These are phyloP conservation scores for Myotis davidii DNA, from an alignment of 2,113 vertebrate genomes.

Conservation along the genomic window DNA sequence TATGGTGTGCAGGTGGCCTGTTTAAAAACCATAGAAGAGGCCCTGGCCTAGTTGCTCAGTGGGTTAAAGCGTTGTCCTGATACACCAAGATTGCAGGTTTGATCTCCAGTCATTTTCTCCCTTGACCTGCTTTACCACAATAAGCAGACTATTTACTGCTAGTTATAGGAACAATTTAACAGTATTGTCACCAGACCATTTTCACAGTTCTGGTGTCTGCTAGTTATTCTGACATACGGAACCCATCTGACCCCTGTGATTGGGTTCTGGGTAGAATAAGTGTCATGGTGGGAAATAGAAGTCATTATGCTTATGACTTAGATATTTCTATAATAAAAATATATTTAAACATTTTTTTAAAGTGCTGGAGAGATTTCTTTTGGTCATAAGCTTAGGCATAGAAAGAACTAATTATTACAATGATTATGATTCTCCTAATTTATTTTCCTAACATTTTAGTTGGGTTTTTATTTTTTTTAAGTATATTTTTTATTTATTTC, in stretches of 20 bases:
- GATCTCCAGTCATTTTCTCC: background rate
- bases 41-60: background rate
- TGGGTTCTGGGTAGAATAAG: background rate
- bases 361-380: background rate
- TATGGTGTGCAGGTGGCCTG: background rate
- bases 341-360: background rate
- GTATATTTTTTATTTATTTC: too few species aligned
- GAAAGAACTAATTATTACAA: background rate
- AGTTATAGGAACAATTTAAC: background rate
- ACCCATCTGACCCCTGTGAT: background rate
- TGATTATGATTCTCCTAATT: background rate
- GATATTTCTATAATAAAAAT: background rate
- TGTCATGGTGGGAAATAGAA: background rate
- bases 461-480: background rate
- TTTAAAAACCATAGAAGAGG: background rate
- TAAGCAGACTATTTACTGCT: background rate
- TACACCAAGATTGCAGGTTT: background rate
- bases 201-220: background rate
- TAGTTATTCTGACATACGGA: background rate
- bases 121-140: background rate
- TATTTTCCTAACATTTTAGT: constrained; percentile 7
- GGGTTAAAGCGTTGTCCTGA: background rate
- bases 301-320: background rate
- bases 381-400: background rate
- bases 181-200: background rate